A percentile compares a stretch with the other conserved stretches of the same genome.
Conservation (phyloP, 2,113 vertebrate species). For the Archilochus colubris region DNA sequence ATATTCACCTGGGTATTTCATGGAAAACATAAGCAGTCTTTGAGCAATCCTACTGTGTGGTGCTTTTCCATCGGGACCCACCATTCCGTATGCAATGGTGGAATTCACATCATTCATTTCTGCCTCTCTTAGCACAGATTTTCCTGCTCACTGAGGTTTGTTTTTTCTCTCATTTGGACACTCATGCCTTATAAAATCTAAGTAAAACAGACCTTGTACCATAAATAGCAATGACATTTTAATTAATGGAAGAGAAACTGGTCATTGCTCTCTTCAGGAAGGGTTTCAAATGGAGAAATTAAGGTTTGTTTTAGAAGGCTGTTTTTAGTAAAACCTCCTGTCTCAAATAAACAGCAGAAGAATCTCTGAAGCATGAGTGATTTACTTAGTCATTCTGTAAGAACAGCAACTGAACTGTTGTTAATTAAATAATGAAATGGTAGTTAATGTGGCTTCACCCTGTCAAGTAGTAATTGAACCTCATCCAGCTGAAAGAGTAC, state of each 20-base stretch:
- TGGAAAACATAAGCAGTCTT: background rate
- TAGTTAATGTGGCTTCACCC: constrained; percentile 41
- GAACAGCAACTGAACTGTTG: constrained; percentile 64
- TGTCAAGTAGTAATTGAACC: background rate
- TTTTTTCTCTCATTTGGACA: background rate
- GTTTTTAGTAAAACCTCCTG: background rate
- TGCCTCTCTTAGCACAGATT: background rate
- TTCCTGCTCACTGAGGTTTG: background rate
- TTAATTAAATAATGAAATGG: constrained; percentile 64
- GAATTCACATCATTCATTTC: accelerated
- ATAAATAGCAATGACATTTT: background rate
- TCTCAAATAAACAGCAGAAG: background rate
- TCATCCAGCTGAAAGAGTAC: constrained; percentile 49
- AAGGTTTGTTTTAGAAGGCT: background rate
- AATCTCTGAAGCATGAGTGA: constrained; percentile 37
- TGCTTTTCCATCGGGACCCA: background rate
- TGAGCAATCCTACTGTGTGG: background rate
- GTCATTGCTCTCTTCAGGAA: background rate
- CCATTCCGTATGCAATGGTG: background rate
- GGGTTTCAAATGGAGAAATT: background rate
- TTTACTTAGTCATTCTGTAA: constrained; percentile 29
- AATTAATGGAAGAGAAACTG: background rate
- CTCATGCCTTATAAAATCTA: background rate
- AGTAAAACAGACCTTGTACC: background rate
- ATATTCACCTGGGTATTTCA: background rate